Evolutionary conservation across 2,113 vertebrate genomes (phyloP).

Genomic region (Pandion haliaetus): DNA sequence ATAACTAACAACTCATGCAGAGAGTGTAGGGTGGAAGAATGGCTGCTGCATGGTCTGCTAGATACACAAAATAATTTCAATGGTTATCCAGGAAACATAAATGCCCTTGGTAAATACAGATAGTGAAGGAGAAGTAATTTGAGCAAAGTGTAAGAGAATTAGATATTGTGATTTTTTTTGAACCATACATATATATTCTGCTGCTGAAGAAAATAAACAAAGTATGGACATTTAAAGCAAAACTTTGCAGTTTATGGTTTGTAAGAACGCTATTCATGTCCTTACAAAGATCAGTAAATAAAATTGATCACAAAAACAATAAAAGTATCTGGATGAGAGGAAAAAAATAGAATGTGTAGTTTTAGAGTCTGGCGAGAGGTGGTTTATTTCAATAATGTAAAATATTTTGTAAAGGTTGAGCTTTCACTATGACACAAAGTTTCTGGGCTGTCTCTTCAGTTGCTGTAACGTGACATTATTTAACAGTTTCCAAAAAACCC

Average conservation of each 20-base stretch:
- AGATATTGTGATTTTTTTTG: neutral
- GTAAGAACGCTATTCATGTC: neutral
- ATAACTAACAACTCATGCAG: neutral
- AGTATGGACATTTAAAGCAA: neutral
- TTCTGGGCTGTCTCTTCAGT: neutral
- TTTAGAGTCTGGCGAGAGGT: neutral
- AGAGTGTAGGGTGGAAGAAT: neutral
- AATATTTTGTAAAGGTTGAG: neutral
- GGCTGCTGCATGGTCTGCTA: neutral
- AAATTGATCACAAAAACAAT: neutral
- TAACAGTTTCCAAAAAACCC: neutral
- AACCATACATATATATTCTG: neutral
- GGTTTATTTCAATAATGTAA: neutral
- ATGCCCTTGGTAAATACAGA: neutral
- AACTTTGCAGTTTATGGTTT: neutral
- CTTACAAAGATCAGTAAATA: neutral
- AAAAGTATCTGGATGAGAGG: neutral
- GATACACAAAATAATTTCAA: neutral
- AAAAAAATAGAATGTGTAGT: neutral
- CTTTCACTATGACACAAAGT: neutral
- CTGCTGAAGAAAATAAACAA: neutral
- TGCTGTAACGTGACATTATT: neutral
- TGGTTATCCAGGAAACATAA: neutral
- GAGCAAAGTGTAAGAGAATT: neutral
- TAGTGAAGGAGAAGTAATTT: neutral